A percentile compares a stretch with the other conserved stretches of the same genome.
Evolutionary conservation across 1,140 invertebrate species (phyloP).

Genomic region (Anagrus nilaparvatae): DNA sequence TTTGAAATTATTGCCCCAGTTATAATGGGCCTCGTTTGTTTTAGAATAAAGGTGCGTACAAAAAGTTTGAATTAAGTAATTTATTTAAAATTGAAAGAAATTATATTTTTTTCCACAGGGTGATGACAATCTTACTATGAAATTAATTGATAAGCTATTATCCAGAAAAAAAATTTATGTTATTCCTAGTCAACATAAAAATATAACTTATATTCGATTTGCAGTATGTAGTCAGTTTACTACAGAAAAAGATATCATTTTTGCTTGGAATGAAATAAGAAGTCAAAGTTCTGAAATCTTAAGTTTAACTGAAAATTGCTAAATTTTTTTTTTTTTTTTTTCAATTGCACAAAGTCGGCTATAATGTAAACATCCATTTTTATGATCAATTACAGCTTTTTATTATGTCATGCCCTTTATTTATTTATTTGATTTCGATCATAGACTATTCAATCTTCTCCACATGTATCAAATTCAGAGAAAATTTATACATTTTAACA

Average conservation of each 20-base stretch:
- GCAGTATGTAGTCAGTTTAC: conserved; percentile 68
- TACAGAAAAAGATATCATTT: conserved; percentile 61
- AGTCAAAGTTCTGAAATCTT: conserved; percentile 42
- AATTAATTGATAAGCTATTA: conserved; percentile 65
- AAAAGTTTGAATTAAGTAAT: too few species aligned
- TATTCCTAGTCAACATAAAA: conserved; percentile 60
- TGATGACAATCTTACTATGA: conserved; percentile 60
- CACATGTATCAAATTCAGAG: too few species aligned
- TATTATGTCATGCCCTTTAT: too few species aligned
- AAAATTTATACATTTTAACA: too few species aligned
- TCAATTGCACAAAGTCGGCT: too few species aligned
- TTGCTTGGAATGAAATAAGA: conserved; percentile 73
- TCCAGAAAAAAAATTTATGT: conserved; percentile 74
- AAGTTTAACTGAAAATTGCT: too few species aligned
- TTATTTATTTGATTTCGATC: too few species aligned
- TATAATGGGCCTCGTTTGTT: conserved; percentile 77
- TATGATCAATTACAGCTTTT: too few species aligned
- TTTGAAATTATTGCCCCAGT: conserved; percentile 70
- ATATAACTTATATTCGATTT: conserved; percentile 69
- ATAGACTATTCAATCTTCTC: too few species aligned
- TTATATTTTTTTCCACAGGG: conserved; percentile 50
- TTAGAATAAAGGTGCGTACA: conserved; percentile 61
- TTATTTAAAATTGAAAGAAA: too few species aligned
- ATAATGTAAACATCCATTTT: too few species aligned
- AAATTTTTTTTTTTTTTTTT: too few species aligned